Evolutionary conservation across 2,113 vertebrate species (phyloP).

Genomic region (Sylvietta virens): DNA sequence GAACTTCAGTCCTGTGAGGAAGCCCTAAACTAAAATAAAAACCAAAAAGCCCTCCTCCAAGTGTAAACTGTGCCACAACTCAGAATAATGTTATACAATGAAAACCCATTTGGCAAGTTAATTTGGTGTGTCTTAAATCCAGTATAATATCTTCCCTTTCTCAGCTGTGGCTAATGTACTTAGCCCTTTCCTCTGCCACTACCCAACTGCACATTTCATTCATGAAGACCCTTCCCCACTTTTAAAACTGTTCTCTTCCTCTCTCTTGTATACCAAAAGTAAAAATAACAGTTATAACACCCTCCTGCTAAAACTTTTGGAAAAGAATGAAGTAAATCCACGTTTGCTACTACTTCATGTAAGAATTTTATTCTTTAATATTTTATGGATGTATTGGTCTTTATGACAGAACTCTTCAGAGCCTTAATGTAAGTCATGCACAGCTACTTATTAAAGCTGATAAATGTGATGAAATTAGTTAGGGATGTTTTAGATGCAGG

Average conservation of each 20-base stretch:
- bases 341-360: not conserved
- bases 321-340: not conserved
- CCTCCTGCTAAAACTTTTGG: not conserved
- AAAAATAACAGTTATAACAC: not conserved
- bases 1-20: not conserved
- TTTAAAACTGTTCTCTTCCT: not conserved
- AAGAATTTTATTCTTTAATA: not conserved
- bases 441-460: not conserved
- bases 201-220: not conserved
- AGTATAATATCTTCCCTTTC: not conserved
- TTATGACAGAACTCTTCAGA: not conserved
- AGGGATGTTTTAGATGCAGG: not conserved
- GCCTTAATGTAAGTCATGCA: not conserved
- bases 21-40: not conserved
- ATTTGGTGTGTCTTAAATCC: not conserved
- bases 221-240: not conserved
- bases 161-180: not conserved
- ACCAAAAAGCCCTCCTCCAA: not conserved
- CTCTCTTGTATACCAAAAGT: not conserved
- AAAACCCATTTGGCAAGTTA: not conserved
- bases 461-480: not conserved
- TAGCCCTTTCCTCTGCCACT: not conserved
- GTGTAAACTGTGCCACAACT: not conserved
- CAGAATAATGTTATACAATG: not conserved
- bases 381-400: not conserved